Percentiles rank a stretch among this genome's conserved stretches.
Conservation (phyloP, 2,888 invertebrate genomes). For the Hesperia comma region DNA sequence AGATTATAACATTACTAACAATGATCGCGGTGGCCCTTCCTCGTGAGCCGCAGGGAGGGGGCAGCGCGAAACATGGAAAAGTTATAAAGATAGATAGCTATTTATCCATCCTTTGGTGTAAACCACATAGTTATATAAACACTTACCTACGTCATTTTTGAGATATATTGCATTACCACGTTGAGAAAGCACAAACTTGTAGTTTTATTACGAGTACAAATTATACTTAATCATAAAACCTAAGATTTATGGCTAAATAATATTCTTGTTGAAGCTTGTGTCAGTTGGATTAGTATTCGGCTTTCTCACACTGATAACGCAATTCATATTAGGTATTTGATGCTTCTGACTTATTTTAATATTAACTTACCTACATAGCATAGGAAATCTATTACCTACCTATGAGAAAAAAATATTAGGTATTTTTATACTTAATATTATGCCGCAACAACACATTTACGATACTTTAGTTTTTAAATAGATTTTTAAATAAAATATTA, state of each 20-base stretch:
- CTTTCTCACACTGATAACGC: constrained; percentile 18
- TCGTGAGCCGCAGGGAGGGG: constrained; percentile 64
- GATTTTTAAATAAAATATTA: constrained; percentile 1
- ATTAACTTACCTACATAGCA: neutral
- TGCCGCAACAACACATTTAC: constrained; percentile 11
- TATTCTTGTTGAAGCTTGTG: neutral
- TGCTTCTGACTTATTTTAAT: constrained; percentile 4
- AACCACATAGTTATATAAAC: constrained; percentile 2
- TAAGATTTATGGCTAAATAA: neutral
- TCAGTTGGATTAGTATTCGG: neutral
- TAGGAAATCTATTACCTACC: constrained; percentile 9
- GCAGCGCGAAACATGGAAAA: constrained; percentile 60
- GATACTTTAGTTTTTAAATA: constrained; percentile 8
- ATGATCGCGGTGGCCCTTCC: constrained; percentile 51
- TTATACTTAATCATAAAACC: neutral
- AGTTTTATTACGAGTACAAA: neutral
- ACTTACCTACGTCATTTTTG: neutral
- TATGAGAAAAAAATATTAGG: constrained; percentile 14
- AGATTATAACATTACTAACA: constrained; percentile 50
- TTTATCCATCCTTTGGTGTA: neutral
- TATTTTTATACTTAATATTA: constrained; percentile 18
- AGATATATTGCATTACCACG: constrained; percentile 15
- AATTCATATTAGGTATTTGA: neutral
- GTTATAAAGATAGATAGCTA: constrained; percentile 46
- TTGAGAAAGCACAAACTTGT: constrained; percentile 10